These are phyloP conservation scores for Macrocentrus cingulum DNA, from an alignment of 1,140 invertebrate genomes.

Conservation along the genomic window DNA sequence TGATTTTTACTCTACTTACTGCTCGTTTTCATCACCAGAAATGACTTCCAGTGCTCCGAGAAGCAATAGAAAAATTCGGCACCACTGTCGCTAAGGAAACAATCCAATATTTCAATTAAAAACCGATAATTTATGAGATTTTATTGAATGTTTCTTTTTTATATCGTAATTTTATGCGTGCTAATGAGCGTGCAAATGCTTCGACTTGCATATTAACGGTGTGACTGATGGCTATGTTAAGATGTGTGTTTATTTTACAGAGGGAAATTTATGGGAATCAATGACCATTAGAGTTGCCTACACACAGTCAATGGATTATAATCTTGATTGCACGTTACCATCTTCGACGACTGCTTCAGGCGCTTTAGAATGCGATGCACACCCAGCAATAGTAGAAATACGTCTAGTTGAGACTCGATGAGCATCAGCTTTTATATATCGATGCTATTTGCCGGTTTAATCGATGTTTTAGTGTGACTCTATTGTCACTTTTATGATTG, in stretches of 20 bases:
- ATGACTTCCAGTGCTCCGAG: background rate
- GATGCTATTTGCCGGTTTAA: too few relatives aligned
- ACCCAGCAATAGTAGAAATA: background rate
- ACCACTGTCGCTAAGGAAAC: conserved; percentile 1
- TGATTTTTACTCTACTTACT: conserved; percentile 16
- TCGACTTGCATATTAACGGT: too few relatives aligned
- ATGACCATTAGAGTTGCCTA: background rate
- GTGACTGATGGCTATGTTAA: too few relatives aligned
- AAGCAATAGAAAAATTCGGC: background rate
- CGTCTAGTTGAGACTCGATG: background rate
- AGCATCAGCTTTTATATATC: background rate
- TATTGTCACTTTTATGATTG: conserved; percentile 22
- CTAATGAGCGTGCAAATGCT: too few relatives aligned
- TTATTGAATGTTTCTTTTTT: too few relatives aligned
- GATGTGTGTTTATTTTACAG: background rate
- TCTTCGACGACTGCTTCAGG: background rate
- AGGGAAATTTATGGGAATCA: background rate
- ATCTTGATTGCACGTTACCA: conserved; percentile 1
- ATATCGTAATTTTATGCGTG: too few relatives aligned
- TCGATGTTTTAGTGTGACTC: too few relatives aligned
- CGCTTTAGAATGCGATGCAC: background rate
- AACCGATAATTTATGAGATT: too few relatives aligned
- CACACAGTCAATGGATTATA: background rate
- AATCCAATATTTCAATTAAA: background rate
- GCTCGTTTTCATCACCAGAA: background rate